phyloP scores from a whole-genome alignment of 64 coral and sea anemone genomes.

The Cladopsammia gracilis region DNA sequence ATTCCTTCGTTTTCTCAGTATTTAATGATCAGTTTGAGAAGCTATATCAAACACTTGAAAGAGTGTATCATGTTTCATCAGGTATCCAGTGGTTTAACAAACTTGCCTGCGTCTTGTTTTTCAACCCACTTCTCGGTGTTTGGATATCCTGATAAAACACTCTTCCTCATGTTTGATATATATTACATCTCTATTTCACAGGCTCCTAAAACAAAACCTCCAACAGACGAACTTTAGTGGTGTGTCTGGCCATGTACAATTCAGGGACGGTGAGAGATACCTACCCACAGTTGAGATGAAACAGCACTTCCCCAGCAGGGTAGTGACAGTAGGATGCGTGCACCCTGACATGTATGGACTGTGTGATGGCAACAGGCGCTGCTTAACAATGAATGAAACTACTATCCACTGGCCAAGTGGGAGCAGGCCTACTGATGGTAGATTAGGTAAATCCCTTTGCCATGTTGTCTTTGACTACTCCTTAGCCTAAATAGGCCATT shows the following conservation, averaged over 20 bases:
- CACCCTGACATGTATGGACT: slow-evolving; percentile 34
- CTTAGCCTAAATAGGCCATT: not conserved
- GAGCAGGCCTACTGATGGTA: slow-evolving; percentile 72
- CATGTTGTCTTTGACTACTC: not conserved
- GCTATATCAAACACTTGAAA: no score
- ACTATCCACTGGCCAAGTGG: slow-evolving; percentile 66
- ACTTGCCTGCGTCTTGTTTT: no score
- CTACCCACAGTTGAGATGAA: slow-evolving; percentile 66
- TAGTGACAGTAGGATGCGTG: slow-evolving; percentile 70
- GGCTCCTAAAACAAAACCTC: slow-evolving; percentile 70
- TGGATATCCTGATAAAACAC: no score
- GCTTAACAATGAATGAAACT: slow-evolving; percentile 72
- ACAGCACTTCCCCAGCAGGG: slow-evolving; percentile 56
- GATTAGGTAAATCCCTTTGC: slow-evolving; percentile 43
- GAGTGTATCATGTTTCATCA: no score
- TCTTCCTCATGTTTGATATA: no score
- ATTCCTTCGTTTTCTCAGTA: no score
- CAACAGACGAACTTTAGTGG: slow-evolving; percentile 87
- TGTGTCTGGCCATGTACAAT: slow-evolving; percentile 75
- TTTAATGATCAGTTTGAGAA: no score
- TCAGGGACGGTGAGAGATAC: slow-evolving; percentile 75
- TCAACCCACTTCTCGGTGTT: no score
- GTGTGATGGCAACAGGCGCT: slow-evolving; percentile 28
- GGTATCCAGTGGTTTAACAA: no score
- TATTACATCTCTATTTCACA: not conserved